A percentile compares a stretch with the other conserved stretches of the same genome.
phyloP scores from a whole-genome alignment of 2,113 vertebrate species.

The Callocephalon fimbriatum region DNA sequence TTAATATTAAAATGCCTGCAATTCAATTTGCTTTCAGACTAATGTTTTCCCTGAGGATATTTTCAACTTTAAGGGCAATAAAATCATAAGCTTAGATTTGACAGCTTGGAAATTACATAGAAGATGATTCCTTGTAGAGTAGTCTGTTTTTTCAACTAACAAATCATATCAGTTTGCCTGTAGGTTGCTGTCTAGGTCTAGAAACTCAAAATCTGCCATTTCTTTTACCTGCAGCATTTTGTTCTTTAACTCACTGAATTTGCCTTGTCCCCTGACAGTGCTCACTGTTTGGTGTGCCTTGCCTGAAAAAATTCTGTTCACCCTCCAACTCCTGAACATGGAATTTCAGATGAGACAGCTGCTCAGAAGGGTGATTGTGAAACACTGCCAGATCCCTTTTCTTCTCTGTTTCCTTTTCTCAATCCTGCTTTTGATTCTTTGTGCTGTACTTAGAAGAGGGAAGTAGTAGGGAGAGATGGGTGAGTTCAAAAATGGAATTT shows the following conservation, averaged over 20 bases:
- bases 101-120: constrained; percentile 4
- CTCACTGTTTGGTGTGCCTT: background rate
- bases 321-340: background rate
- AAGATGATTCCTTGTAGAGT: background rate
- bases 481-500: background rate
- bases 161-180: background rate
- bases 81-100: constrained; percentile 12
- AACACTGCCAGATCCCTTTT: background rate
- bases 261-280: rapidly evolving
- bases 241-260: background rate
- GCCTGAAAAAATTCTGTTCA: background rate
- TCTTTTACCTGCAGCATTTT: background rate
- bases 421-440: background rate
- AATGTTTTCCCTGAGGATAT: constrained; percentile 1
- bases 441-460: background rate
- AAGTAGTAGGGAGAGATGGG: background rate
- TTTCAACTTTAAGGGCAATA: constrained; percentile 37
- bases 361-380: background rate
- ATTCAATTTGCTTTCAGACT: constrained; percentile 20
- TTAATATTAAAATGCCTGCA: constrained; percentile 26
- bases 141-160: background rate
- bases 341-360: background rate
- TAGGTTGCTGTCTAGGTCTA: background rate
- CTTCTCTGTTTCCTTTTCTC: background rate
- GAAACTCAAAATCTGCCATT: background rate